Conservation (phyloP, 1,140 invertebrate genomes). For the Sipha flava region DNA sequence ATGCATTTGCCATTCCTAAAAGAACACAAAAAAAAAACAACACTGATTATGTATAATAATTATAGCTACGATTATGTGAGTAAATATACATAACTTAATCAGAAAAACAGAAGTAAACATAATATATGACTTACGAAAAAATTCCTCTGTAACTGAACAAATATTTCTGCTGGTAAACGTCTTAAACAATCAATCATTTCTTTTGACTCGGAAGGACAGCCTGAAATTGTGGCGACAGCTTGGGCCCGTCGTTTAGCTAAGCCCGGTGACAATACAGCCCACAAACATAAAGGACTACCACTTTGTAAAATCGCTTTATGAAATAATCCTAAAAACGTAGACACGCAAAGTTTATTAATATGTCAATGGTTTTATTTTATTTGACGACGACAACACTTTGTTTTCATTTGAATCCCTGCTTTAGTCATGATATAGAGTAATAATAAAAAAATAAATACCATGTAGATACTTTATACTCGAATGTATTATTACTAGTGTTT, state of each 20-base stretch:
- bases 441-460: too few relatives aligned
- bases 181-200: not conserved
- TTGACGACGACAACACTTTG: too few relatives aligned
- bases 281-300: slow-evolving; percentile 59
- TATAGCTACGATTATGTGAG: too few relatives aligned
- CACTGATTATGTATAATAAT: too few relatives aligned
- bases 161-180: not conserved
- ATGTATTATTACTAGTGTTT: too few relatives aligned
- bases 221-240: not conserved
- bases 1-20: not conserved
- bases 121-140: not conserved
- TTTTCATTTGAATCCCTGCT: too few relatives aligned
- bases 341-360: slow-evolving; percentile 34
- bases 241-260: not conserved
- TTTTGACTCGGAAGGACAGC: not conserved
- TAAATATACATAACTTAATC: too few relatives aligned
- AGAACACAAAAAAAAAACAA: too few relatives aligned
- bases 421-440: too few relatives aligned
- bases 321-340: slow-evolving; percentile 38
- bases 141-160: not conserved
- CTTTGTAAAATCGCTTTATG: slow-evolving; percentile 46
- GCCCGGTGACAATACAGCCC: slow-evolving; percentile 45
- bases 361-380: too few relatives aligned
- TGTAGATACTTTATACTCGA: too few relatives aligned
- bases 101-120: too few relatives aligned